These are phyloP conservation scores for Bothrops alternatus DNA, from an alignment of 2,797 vertebrate genomes.

Conservation along the genomic window DNA sequence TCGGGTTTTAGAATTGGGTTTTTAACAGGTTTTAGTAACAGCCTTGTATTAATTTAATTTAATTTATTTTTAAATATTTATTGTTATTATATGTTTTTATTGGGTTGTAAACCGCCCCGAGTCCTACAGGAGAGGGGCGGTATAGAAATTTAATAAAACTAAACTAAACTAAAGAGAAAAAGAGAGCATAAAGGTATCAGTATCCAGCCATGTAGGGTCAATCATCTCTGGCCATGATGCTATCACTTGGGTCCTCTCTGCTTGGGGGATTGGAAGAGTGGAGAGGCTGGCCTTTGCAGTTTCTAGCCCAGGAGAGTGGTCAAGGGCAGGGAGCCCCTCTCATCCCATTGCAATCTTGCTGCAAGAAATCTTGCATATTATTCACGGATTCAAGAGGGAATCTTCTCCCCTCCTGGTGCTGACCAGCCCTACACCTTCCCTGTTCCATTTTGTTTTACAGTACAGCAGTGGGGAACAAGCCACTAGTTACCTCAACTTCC, in stretches of 20 bases:
- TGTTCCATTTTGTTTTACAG: not conserved
- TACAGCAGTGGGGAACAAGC: not conserved
- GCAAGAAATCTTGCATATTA: not conserved
- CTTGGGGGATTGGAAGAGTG: not conserved
- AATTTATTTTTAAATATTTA: no score
- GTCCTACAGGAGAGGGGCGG: no score
- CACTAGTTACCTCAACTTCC: slow-evolving; percentile 1
- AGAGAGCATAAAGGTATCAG: not conserved
- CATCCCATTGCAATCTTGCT: not conserved
- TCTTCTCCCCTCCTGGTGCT: not conserved
- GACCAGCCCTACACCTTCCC: not conserved
- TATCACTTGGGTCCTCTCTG: not conserved
- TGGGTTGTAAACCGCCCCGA: no score
- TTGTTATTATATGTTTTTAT: no score
- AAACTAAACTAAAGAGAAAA: no score
- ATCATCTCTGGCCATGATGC: not conserved
- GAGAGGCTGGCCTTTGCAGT: not conserved
- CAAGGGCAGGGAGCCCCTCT: not conserved
- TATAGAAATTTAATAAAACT: no score
- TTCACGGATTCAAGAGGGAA: not conserved
- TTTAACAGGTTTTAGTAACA: no score
- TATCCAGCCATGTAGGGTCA: not conserved
- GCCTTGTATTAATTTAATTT: no score
- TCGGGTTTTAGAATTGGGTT: no score
- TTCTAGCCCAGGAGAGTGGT: not conserved